These are phyloP conservation scores for Bellardia pandia DNA, from an alignment of 2,888 invertebrate species.

Conservation along the genomic window DNA sequence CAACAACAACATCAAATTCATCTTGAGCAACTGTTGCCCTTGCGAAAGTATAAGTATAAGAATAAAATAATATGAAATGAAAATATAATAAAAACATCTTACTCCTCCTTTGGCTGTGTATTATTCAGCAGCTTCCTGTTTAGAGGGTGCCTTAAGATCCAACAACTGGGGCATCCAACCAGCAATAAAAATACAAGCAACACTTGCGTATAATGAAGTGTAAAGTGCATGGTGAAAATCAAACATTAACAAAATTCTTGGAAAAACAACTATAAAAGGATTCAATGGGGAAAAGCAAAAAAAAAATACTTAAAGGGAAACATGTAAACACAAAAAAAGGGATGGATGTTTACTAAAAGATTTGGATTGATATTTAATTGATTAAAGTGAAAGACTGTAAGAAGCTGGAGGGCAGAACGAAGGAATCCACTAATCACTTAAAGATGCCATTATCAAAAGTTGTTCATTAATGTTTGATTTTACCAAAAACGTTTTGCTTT, in stretches of 20 bases:
- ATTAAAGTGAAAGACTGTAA: not conserved
- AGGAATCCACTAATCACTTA: conserved; percentile 62
- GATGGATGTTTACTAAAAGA: conserved; percentile 21
- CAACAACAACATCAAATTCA: conserved; percentile 53
- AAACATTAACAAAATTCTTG: conserved; percentile 47
- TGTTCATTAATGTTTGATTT: conserved; percentile 51
- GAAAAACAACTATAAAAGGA: conserved; percentile 4
- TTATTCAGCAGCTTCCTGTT: not conserved
- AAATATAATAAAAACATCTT: not conserved
- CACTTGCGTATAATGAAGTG: conserved; percentile 79
- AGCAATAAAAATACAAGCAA: conserved; percentile 58
- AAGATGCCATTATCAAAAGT: conserved; percentile 54
- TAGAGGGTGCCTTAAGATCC: not conserved
- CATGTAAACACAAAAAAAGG: conserved; percentile 43
- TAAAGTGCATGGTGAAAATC: conserved; percentile 78
- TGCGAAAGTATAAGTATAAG: conserved; percentile 31
- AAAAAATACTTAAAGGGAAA: not conserved
- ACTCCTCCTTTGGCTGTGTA: not conserved
- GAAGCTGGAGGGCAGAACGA: not conserved
- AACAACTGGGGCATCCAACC: conserved; percentile 22
- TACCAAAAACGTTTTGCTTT: conserved; percentile 7
- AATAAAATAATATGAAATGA: not conserved
- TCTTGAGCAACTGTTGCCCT: conserved; percentile 68
- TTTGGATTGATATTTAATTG: conserved; percentile 59
- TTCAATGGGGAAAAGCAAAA: not conserved